Evolutionary conservation across 1,140 invertebrate genomes (phyloP), one percentile per base, ranked within the genome.

Genomic region (Brachionus calyciflorus): DNA sequence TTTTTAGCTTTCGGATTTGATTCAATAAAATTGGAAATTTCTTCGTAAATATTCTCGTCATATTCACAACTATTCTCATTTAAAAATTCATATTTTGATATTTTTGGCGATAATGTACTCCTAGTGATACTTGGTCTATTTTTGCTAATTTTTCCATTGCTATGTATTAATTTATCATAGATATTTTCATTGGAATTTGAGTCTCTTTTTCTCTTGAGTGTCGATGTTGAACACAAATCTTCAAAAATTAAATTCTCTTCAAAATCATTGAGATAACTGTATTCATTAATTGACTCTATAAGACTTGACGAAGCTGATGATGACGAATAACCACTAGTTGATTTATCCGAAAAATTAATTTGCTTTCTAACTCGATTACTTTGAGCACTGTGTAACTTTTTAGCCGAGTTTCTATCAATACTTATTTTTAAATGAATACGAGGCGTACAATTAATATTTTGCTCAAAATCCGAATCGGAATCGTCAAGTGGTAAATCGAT

Each of bases 271-370:
- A 65, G 21, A 65, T 65, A 65, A 21, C 40, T 44, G 24, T 46
- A 65, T 24, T 44, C 40, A 65, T 65, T 21, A 19, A 44, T 1
- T 17, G 60, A 44, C 6, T 65, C 41, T 19, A 33, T 40, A 17
- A 63, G 33, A 63, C 57, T 63, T 7, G n/a, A n/a, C n/a, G 37
- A 21, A 5, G 60, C 19, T 2, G 24, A 37, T 10, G 60, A 41
- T 44, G 60, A 65, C n/a, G 60, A 65, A 41, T 65, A 65, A 26
- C 60, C 60, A 65, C 60, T 65, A 0, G 60, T 65, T 4, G 60
- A 44, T 44, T 65, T 65, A 9, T 65, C 40, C 33, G 17, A 14
- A 2, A 65, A 26, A 14, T 41, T 41, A 12, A 30, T 65, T 65
- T 44, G 60, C 14, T 24, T 65, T 44, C 44, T 65, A 9, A 65